These are phyloP conservation scores for Rhabdomys dilectus DNA, from an alignment of 2,113 vertebrate genomes.

Conservation along the genomic window DNA sequence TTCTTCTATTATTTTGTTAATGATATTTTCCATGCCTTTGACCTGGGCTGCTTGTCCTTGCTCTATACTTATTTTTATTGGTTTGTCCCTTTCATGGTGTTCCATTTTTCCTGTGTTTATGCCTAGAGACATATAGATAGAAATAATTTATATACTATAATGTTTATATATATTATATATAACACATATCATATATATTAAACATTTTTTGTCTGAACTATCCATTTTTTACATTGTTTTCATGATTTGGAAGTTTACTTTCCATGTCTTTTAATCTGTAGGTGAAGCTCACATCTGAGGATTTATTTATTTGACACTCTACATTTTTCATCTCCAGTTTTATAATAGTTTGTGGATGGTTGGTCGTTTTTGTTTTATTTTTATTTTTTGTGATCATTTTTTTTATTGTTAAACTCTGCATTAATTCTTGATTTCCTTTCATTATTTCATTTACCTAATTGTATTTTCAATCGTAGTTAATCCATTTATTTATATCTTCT, in stretches of 20 bases:
- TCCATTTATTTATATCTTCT: not conserved
- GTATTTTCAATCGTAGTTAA: not conserved
- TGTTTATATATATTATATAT: no score
- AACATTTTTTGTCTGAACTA: no score
- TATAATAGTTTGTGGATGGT: no score
- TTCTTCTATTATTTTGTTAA: not conserved
- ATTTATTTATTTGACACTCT: not conserved
- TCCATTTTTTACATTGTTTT: not conserved
- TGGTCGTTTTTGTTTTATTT: no score
- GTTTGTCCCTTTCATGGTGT: not conserved
- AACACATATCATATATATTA: no score
- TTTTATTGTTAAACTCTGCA: not conserved
- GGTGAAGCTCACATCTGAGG: not conserved
- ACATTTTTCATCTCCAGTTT: not conserved
- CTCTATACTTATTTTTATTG: not conserved
- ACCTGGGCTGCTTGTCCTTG: not conserved
- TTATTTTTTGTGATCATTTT: not conserved
- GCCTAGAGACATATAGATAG: no score
- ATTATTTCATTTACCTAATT: not conserved
- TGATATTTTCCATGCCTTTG: not conserved
- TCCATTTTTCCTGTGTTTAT: not conserved
- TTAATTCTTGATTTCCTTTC: not conserved
- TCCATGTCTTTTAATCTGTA: not conserved
- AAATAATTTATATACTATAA: no score
- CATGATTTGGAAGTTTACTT: not conserved